Base-by-base conservation (phyloP, 2,113 vertebrate species). In the Quiscalus mexicanus region DNA sequence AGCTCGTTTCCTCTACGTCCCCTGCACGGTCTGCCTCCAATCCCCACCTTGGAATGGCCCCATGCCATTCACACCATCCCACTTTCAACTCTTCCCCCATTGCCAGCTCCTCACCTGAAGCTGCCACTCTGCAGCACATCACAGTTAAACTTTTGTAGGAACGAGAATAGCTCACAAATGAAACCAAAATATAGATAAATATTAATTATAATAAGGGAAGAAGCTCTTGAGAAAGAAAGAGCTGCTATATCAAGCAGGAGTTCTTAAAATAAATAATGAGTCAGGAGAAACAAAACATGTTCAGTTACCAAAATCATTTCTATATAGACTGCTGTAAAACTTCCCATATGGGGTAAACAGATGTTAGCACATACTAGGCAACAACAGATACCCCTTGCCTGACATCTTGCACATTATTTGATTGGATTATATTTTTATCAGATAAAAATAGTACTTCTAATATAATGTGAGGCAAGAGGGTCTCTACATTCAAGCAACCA, bases 261-360 rank as follows among this genome's bases (percentile, higher is more conserved):
- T 73, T 86, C 76, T 94, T 74, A 93, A 88, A 90, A 88, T 90
- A 94, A 93, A 77, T 64, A 94, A 63, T 69, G 63, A 95, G 85
- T 80, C 84, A 96, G 93, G 70, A 93, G 60, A 92, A 95, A 93
- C 60, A 92, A 83, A 96, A 68, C 80, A 96, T 53, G 71, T 87
- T 96, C 63, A 55, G 58, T 71, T 89, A 84, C 52, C 62, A 75
- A 69, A 92, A 89, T 10, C 17, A 2, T 69, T 96, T 93, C 73
- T 47, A 12, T 47, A 75, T 39, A 95, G 88, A 81, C 85, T 86
- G 39, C 76, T 95, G 64, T 53, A 81, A 91, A 95, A 76, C 60
- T 82, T 90, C 82, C 85, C 92, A 93, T 89, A 94, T 81, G 90
- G 85, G 49, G 56, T 87, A 92, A 92, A 79, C 86, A 94, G 95